Base-by-base conservation (phyloP, 2,888 invertebrate genomes). In the Patella pellucida region DNA sequence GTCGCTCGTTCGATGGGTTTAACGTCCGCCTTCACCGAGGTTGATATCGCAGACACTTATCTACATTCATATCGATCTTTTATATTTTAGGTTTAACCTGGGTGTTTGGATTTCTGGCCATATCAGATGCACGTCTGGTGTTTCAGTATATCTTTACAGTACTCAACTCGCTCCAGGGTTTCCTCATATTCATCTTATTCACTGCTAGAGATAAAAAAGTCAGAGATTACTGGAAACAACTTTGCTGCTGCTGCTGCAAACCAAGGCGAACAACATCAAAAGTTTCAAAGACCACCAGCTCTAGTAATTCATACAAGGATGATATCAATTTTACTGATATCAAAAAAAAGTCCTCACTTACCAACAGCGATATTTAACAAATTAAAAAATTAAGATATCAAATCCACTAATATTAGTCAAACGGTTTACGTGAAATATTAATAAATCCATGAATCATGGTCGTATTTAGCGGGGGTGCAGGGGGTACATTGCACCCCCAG, bases 61-160 rank as follows among this genome's bases (percentile, higher is more conserved):
- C 41, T 41, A 9, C 7, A 41, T 41, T 41, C 41, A 41, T 41
- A 41, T 41, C 9, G 7, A 5, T 41, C 41, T 41, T 7, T 41
- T 9, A 41, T 41, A 41, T 41, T 41, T 3, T 81, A 88, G 87
- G 89, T 14, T 78, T 90, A 68, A 87, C 89, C 0, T 91, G 90
- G 91, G 78, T 88, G 14, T 89, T 90, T 77, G 90, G 90, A 19
- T 86, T 88, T 72, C 78, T 91, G 27, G 85, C 89, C 4, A 82
- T 90, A n/a, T 82, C 83, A 31, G 83, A 85, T 12, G 84, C 86
- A 2, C 79, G 86, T 11, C 41, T 87, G 3, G 83, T 85, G 4
- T 90, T 90, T 78, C 86, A 88, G 69, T 88, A 90, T 76, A 76
- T 91, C 56, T 91, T 91, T 79, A 87, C 88, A 51, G 86, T 90